A percentile compares a stretch with the other conserved stretches of the same genome.
Evolutionary conservation across 2,797 vertebrate genomes (phyloP).

Genomic region (Hipposideros larvatus): DNA sequence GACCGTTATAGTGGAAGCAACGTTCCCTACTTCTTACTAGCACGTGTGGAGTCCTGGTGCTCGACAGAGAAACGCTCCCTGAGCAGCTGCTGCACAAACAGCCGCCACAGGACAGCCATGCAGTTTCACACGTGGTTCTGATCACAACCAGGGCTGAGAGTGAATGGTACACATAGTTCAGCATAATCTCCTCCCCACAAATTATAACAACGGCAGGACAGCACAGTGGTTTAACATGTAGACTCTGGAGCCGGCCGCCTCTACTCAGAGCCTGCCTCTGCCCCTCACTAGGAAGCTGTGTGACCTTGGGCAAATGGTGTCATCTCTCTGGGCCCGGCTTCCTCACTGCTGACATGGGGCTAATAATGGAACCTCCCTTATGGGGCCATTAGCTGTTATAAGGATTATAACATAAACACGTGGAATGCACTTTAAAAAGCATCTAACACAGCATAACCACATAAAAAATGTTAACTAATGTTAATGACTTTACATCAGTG

Average conservation of each 20-base stretch:
- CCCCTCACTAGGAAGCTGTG: not conserved
- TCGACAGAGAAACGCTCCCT: not conserved
- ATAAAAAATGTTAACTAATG: not conserved
- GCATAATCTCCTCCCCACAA: not conserved
- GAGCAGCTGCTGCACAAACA: not conserved
- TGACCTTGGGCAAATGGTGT: not conserved
- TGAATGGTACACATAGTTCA: not conserved
- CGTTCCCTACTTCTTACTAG: not conserved
- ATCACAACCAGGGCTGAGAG: not conserved
- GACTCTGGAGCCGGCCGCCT: not conserved
- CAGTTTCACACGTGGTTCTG: not conserved
- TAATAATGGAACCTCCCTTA: not conserved
- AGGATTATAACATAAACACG: not conserved
- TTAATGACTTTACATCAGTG: not conserved
- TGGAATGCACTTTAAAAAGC: not conserved
- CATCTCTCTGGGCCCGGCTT: not conserved
- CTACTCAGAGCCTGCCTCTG: not conserved
- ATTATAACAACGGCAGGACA: not conserved
- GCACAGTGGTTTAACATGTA: accelerated
- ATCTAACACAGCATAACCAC: not conserved
- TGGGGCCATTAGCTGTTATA: not conserved
- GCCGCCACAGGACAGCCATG: not conserved
- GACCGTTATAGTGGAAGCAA: not conserved
- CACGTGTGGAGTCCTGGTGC: not conserved
- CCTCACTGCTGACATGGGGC: not conserved